Base-by-base conservation (phyloP, 2,888 invertebrate genomes). In the Eueremaeus valkanovi region DNA sequence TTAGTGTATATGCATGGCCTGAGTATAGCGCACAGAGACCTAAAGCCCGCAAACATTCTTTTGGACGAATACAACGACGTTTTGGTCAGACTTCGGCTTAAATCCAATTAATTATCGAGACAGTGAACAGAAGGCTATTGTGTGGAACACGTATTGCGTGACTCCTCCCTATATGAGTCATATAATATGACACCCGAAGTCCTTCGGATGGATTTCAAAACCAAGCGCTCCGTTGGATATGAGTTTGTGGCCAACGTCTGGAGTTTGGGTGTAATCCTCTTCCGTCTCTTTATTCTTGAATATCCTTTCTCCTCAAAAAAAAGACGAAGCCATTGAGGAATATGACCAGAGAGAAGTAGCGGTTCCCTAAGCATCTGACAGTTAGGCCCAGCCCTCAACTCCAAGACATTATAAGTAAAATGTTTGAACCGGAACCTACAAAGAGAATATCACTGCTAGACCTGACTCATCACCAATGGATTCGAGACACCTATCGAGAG, bases 141-240 rank as follows among this genome's bases (percentile, higher is more conserved):
- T 75, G 63, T 29, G 74, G 8, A 75, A 61, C 13, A 76, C 73
- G 1, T 63, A 42, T n/a, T 76, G 76, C 24, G 76, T 74, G 11
- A 76, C 76, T 16, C 24, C 24, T n/a, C 73, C 61, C 21, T 76
- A 75, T 33, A 76, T n/a, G n/a, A n/a, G n/a, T n/a, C n/a, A n/a
- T n/a, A n/a, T n/a, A n/a, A n/a, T n/a, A n/a, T 76, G 74, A 74
- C 74, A 42, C 76, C 76, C 5, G 76, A 76, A 51, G 21, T 76
- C 3, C 11, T 55, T 5, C 2, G 3, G 13, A n/a, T n/a, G n/a
- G n/a, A n/a, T n/a, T 45, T 45, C 3, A 45, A 27, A 16, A 55
- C 8, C 1, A 55, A 55, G 9, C 2, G 6, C 8, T 2, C 3
- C 0, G 27, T 2, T 9, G 24, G 27, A 3, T 55, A 55, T 55